A percentile compares a stretch with the other conserved stretches of the same genome.
Evolutionary conservation across 2,888 invertebrate genomes (phyloP).

Genomic region (Asteroscopus sphinx): DNA sequence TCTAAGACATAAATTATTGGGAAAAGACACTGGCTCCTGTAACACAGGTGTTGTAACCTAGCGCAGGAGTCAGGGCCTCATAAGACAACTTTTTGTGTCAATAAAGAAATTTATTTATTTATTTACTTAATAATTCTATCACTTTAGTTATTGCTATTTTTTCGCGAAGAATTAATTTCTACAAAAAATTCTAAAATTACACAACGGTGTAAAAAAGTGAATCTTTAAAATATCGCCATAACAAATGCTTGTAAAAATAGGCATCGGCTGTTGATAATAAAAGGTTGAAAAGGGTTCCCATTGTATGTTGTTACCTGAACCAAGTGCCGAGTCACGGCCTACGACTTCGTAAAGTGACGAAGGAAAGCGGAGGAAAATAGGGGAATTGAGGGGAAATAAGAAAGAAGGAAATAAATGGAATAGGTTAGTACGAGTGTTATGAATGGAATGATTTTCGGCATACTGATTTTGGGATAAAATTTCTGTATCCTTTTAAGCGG

Average conservation of each 20-base stretch:
- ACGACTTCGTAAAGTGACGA: conserved; percentile 46
- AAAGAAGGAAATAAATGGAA: conserved; percentile 36
- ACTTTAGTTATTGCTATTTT: too few relatives aligned
- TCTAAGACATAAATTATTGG: too few relatives aligned
- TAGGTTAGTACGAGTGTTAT: conserved; percentile 39
- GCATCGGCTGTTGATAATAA: conserved; percentile 60
- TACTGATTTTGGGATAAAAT: conserved; percentile 36
- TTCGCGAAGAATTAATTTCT: too few relatives aligned
- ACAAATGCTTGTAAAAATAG: conserved; percentile 65
- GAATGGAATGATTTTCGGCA: conserved; percentile 32
- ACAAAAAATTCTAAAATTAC: too few relatives aligned
- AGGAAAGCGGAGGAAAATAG: conserved; percentile 16
- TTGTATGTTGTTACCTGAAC: conserved; percentile 55
- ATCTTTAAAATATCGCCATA: conserved; percentile 58
- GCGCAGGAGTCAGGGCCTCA: too few relatives aligned
- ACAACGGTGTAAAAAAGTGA: conserved; percentile 44
- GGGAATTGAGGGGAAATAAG: neutral
- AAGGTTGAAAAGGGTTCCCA: conserved; percentile 56
- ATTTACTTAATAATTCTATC: too few relatives aligned
- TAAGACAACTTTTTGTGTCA: too few relatives aligned
- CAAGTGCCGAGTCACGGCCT: conserved; percentile 50
- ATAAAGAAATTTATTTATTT: too few relatives aligned
- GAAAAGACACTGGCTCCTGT: too few relatives aligned
- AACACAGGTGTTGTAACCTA: too few relatives aligned
- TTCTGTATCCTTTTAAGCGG: conserved; percentile 37